Evolutionary conservation across 92 coral and sea anemone genomes (phyloP).

Genomic region (Porites divaricata): DNA sequence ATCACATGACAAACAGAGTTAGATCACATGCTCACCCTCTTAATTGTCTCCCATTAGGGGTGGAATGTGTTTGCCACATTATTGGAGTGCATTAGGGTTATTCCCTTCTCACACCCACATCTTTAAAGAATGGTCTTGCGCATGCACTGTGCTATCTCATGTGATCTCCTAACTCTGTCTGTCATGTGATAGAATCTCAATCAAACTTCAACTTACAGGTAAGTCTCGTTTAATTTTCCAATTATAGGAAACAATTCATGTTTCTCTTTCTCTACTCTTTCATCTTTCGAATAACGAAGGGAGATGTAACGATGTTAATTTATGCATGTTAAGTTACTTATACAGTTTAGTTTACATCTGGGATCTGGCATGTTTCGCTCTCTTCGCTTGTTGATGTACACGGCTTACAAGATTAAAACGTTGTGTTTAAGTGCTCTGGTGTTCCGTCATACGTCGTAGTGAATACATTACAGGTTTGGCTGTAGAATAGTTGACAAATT

Average conservation of each 20-base stretch:
- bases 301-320: constrained; percentile 1
- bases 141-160: too few species aligned
- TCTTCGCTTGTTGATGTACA: not conserved
- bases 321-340: constrained; percentile 8
- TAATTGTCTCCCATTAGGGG: too few species aligned
- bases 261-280: not conserved
- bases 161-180: too few species aligned
- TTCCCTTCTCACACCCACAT: not conserved
- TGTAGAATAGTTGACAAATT: too few species aligned
- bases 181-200: too few species aligned
- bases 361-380: not conserved
- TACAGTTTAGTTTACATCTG: not conserved
- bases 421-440: not conserved
- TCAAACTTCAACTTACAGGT: too few species aligned
- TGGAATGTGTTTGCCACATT: too few species aligned
- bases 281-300: not conserved
- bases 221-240: too few species aligned
- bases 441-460: not conserved
- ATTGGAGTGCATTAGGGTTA: too few species aligned
- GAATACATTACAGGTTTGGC: not conserved
- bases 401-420: not conserved
- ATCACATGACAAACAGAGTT: too few species aligned
- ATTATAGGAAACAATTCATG: not conserved
- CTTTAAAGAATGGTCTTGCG: too few species aligned
- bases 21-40: too few species aligned